phyloP scores from a whole-genome alignment of 2,113 vertebrate species.

The Nothobranchius furzeri region DNA sequence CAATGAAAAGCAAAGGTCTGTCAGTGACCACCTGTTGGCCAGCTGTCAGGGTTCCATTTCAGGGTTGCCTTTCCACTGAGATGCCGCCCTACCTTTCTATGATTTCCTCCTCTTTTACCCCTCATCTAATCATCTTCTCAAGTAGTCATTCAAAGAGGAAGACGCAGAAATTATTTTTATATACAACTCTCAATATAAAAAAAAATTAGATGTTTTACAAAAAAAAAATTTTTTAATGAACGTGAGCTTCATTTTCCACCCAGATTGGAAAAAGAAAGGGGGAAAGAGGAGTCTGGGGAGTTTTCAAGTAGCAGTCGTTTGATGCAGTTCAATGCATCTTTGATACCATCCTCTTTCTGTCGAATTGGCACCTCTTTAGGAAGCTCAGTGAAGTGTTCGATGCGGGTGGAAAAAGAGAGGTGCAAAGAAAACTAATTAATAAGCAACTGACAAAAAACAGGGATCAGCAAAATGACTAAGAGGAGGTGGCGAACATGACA shows the following conservation, averaged over 20 bases:
- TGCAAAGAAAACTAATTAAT: constrained; percentile 30
- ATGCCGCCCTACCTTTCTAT: constrained; percentile 4
- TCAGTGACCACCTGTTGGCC: constrained; percentile 81
- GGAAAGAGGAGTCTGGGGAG: not conserved
- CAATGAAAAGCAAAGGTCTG: constrained; percentile 78
- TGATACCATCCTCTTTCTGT: constrained; percentile 67
- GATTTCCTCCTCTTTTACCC: constrained; percentile 3
- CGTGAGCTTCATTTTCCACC: no score
- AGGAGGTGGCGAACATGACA: constrained; percentile 25
- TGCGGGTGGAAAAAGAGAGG: not conserved
- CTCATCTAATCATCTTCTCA: no score
- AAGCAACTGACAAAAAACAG: constrained; percentile 47
- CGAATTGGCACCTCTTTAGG: constrained; percentile 78
- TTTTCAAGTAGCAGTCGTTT: constrained; percentile 42
- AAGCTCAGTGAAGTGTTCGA: constrained; percentile 42
- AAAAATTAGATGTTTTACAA: no score
- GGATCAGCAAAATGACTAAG: constrained; percentile 27
- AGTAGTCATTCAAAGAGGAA: no score
- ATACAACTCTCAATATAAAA: no score
- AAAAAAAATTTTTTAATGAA: no score
- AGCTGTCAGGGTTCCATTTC: constrained; percentile 82
- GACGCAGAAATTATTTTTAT: no score
- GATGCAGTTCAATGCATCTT: constrained; percentile 39
- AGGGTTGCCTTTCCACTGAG: constrained; percentile 65
- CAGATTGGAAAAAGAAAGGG: not conserved